Evolutionary conservation across 2,797 vertebrate species (phyloP), one percentile per base, ranked within the genome.

Genomic region (Sebastes flavidus): DNA sequence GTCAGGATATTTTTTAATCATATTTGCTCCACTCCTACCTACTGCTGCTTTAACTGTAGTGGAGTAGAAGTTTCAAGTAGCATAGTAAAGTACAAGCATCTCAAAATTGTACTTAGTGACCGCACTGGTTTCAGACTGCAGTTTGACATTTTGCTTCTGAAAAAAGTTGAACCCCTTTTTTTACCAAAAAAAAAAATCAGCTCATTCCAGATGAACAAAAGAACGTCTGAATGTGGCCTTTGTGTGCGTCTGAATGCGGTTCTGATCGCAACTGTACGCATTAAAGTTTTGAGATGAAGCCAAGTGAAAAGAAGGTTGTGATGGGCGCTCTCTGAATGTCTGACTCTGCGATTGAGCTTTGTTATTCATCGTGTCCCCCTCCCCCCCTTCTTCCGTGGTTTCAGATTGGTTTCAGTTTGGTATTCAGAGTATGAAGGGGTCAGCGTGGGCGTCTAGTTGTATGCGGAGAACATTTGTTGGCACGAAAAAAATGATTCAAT

Each of bases 361-460:
- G 79, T 80, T 86, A 34, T 77, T 77, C 72, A 69, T 68, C 68
- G 16, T 52, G 13, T 6, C 6, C 55, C 55, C 22, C 25, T n/a
- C 42, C 75, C 46, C 55, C 42, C 55, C 42, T 38, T 5, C 12
- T 38, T 1, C 27, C 24, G 55, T 73, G 82, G 82, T 71, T 85
- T 68, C 79, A 83, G 83, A 85, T 73, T 30, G 68, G 72, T 85
- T 87, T 87, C 73, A 72, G 83, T 87, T 89, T 88, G 82, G 81
- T 82, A 84, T 88, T 84, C 80, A 79, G 85, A 84, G 74, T 74
- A 29, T 72, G 78, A 83, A 30, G 61, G 73, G 83, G 87, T 86
- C 79, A 83, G 70, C n/a, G 72, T 82, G 75, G 77, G 82, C 30
- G 78, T 68, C 74, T 16, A 36, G 30, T 58, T 74, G 49, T 61